Evolutionary conservation across 2,113 vertebrate species (phyloP).

Genomic region (Phocoena sinus): DNA sequence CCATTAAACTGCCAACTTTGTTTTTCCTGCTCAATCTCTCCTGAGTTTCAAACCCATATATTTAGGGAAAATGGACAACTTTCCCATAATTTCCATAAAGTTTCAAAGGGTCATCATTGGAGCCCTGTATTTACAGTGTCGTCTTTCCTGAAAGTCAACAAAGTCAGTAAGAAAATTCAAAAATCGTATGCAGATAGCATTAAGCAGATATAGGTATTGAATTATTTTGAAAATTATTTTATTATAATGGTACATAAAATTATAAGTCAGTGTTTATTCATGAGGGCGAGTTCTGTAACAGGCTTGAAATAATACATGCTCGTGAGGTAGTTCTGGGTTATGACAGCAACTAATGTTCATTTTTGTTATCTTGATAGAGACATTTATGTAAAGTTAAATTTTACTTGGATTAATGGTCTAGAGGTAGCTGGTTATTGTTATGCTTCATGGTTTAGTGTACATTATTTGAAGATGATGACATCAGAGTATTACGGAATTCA

Average conservation of each 20-base stretch:
- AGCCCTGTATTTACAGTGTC: neutral
- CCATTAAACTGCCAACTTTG: slow-evolving; percentile 48
- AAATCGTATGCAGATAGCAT: neutral
- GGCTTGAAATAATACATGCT: neutral
- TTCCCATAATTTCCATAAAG: slow-evolving; percentile 30
- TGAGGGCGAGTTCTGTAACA: neutral
- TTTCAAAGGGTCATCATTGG: slow-evolving; percentile 23
- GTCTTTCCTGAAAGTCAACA: neutral
- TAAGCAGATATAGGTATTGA: neutral
- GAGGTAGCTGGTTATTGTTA: neutral
- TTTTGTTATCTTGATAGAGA: slow-evolving; percentile 29
- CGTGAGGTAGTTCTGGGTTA: neutral
- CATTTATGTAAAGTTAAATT: slow-evolving; percentile 19
- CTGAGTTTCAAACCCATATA: slow-evolving; percentile 16
- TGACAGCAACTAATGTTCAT: neutral
- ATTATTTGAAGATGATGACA: slow-evolving; percentile 19
- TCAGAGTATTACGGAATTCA: neutral
- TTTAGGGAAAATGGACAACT: slow-evolving; percentile 29
- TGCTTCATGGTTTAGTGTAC: neutral
- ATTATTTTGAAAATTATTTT: neutral
- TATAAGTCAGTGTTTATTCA: slow-evolving; percentile 25
- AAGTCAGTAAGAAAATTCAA: neutral
- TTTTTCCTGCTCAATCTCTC: neutral
- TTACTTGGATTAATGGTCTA: slow-evolving; percentile 31
- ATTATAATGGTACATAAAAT: neutral